These are phyloP conservation scores for Spialia ferax DNA, from an alignment of 2,888 invertebrate genomes.

Conservation along the genomic window DNA sequence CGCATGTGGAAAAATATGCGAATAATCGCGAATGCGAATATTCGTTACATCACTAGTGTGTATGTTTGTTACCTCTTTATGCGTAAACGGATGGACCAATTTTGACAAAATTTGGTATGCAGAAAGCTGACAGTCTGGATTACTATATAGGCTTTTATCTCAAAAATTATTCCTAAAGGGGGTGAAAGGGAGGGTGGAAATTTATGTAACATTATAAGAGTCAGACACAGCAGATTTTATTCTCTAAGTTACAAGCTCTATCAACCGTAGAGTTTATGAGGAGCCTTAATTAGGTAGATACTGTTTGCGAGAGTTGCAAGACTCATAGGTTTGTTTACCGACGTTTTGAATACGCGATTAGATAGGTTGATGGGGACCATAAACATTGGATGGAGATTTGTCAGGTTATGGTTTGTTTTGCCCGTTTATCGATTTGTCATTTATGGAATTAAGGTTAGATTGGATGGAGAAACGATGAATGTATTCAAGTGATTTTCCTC, in stretches of 20 bases:
- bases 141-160: no score
- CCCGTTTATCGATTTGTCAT: slow-evolving; percentile 30
- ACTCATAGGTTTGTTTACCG: slow-evolving; percentile 35
- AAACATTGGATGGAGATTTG: slow-evolving; percentile 28
- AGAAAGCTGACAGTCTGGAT: no score
- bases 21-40: no score
- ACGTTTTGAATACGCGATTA: slow-evolving; percentile 44
- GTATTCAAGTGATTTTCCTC: slow-evolving; percentile 1
- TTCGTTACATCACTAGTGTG: no score
- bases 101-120: no score
- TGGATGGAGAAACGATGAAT: slow-evolving; percentile 1
- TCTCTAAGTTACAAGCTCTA: slow-evolving; percentile 51
- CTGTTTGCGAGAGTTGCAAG: slow-evolving; percentile 35
- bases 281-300: slow-evolving; percentile 65
- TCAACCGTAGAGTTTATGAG: slow-evolving; percentile 53
- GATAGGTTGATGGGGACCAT: slow-evolving; percentile 38
- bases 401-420: slow-evolving; percentile 40
- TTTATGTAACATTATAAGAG: no score
- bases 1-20: no score
- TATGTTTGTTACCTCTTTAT: no score
- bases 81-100: no score
- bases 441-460: slow-evolving; percentile 10
- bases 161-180: no score
- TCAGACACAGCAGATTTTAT: slow-evolving; percentile 67
- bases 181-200: no score